These are phyloP conservation scores for Plagiodera versicolora DNA, from an alignment of 2,888 invertebrate species.

Conservation along the genomic window DNA sequence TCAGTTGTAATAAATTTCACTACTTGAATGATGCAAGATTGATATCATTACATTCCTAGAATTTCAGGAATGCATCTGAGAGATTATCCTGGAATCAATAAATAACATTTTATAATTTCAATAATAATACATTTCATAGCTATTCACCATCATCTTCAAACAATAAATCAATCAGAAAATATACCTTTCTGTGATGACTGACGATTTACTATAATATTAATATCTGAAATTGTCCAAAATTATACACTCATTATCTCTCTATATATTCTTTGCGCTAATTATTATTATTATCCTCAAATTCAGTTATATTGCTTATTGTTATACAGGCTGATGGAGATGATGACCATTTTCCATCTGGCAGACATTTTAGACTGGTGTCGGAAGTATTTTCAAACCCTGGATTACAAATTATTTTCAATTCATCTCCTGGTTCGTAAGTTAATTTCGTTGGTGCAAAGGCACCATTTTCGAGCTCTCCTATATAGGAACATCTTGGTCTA, in stretches of 20 bases:
- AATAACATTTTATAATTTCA: too few species aligned
- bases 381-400: conserved; percentile 62
- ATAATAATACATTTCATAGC: too few species aligned
- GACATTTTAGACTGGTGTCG: conserved; percentile 61
- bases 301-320: conserved; percentile 53
- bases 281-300: not conserved
- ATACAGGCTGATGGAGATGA: conserved; percentile 66
- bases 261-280: not conserved
- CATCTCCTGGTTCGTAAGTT: conserved; percentile 74
- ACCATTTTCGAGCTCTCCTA: conserved; percentile 73
- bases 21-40: too few species aligned
- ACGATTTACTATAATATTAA: too few species aligned
- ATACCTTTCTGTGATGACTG: too few species aligned
- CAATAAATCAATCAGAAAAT: too few species aligned
- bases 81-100: too few species aligned
- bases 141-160: too few species aligned
- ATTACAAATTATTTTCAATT: conserved; percentile 68
- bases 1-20: too few species aligned
- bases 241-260: not conserved
- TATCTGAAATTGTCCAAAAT: too few species aligned
- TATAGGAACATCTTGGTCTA: conserved; percentile 71
- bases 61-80: too few species aligned
- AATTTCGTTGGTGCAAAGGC: conserved; percentile 71
- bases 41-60: too few species aligned
- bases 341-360: conserved; percentile 70